Base-by-base conservation (phyloP, 2,797 vertebrate genomes). In the Caiman crocodilus region DNA sequence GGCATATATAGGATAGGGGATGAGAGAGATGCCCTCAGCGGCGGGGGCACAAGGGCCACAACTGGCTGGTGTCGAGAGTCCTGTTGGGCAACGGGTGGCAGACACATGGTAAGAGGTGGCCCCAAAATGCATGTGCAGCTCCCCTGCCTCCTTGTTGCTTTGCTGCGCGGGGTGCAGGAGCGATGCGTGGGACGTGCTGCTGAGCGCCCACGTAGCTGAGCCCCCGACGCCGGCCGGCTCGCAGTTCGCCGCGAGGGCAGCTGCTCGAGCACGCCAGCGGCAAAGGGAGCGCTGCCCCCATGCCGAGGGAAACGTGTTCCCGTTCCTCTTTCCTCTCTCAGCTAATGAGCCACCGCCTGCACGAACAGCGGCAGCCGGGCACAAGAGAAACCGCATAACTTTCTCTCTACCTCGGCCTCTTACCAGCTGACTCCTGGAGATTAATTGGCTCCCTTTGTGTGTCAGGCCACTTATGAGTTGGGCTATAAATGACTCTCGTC, bases 361-460 rank as follows among this genome's bases (percentile, higher is more conserved):
- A 50, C 42, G 3, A 50, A 50, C 42, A 10, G 42, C 3, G 42
- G 42, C 42, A 50, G 42, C 42, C 3, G 6, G 42, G 42, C 42
- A 50, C 42, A 50, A 50, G 42, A 50, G 42, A 50, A 85, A 73
- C 94, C 89, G 90, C 3, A 0, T 94, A 92, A 96, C 79, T 76
- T 35, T 58, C 79, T n/a, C 77, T 32, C 82, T 92, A 55, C 59
- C 28, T 85, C 90, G 87, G 55, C 64, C 76, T 35, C 55, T 90
- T 95, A 21, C 77, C 85, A 81, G 60, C 84, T 78, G 76, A 42
- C 73, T 90, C 81, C 85, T 83, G 86, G 89, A 90, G 92, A 90
- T 93, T 96, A 96, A 96, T 96, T 96, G 94, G 32, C 85, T 95
- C 91, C 23, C 11, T 95, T 94, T 90, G 55, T 93, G 87, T 90